These are phyloP conservation scores for Dyspetes luteomarginatus DNA, from an alignment of 2,888 invertebrate species.

Conservation along the genomic window DNA sequence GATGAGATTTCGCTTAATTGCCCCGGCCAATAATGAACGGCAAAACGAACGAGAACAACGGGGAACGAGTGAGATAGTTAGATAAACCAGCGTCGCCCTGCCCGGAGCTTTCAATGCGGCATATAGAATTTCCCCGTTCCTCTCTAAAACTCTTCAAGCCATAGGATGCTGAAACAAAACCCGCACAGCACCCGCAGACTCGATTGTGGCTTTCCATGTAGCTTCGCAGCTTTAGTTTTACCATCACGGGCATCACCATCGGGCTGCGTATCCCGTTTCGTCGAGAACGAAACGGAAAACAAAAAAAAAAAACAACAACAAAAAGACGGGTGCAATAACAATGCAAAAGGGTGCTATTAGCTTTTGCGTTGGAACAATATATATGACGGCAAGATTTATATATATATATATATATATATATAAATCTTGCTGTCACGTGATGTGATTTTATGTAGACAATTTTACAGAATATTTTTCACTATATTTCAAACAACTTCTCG, in stretches of 20 bases:
- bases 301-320: not conserved
- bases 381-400: no score
- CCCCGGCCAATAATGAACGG: slow-evolving; percentile 68
- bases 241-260: slow-evolving; percentile 38
- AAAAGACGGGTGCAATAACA: slow-evolving; percentile 8
- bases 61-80: slow-evolving; percentile 36
- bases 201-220: slow-evolving; percentile 60
- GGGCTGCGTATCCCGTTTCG: slow-evolving; percentile 39
- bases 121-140: slow-evolving; percentile 2
- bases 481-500: no score
- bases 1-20: slow-evolving; percentile 68
- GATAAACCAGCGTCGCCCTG: slow-evolving; percentile 35
- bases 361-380: slow-evolving; percentile 5
- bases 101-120: slow-evolving; percentile 47
- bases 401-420: no score
- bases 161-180: slow-evolving; percentile 52
- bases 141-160: slow-evolving; percentile 47
- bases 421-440: not conserved
- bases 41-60: slow-evolving; percentile 48
- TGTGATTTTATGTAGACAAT: not conserved
- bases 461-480: no score
- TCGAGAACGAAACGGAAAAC: not conserved
- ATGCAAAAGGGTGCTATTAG: slow-evolving; percentile 7
- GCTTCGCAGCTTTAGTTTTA: slow-evolving; percentile 58
- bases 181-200: slow-evolving; percentile 59